Evolutionary conservation across 2,113 vertebrate species (phyloP).

Genomic region (Festucalex cinctus): DNA sequence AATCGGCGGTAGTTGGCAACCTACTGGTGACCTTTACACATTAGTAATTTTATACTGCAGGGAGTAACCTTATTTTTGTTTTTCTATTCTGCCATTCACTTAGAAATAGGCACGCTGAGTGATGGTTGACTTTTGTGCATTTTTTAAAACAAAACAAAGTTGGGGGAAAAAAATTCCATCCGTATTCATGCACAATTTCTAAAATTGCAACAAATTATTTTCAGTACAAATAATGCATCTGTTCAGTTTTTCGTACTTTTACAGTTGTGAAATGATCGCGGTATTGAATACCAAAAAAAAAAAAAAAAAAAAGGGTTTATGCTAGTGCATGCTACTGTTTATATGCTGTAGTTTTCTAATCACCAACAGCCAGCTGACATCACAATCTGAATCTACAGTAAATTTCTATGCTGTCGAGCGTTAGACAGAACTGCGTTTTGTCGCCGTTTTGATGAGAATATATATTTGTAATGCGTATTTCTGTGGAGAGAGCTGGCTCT

Average conservation of each 20-base stretch:
- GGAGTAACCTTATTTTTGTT: background rate
- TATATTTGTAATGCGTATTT: conserved; percentile 47
- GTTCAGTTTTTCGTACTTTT: conserved; percentile 15
- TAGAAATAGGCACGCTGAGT: conserved; percentile 1
- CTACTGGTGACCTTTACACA: background rate
- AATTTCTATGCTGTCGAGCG: conserved; percentile 38
- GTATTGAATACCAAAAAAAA: conserved; percentile 18
- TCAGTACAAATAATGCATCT: background rate
- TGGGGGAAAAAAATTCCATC: conserved; percentile 6
- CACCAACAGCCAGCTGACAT: conserved; percentile 47
- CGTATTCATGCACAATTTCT: conserved; percentile 24
- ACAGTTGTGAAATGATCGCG: conserved; percentile 23
- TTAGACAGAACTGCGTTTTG: conserved; percentile 51
- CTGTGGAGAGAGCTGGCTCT: conserved; percentile 68
- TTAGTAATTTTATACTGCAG: background rate
- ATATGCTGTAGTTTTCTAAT: conserved; percentile 30
- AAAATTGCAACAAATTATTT: background rate
- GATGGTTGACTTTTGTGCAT: conserved; percentile 22
- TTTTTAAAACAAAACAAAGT: conserved; percentile 19
- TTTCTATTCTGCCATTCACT: conserved; percentile 1
- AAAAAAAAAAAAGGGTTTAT: background rate
- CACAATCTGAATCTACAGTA: conserved; percentile 47
- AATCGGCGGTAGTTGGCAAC: background rate
- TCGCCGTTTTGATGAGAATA: conserved; percentile 36
- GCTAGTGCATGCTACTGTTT: conserved; percentile 31